Evolutionary conservation across 2,113 vertebrate genomes (phyloP), one percentile per base, ranked within the genome.

Genomic region (Plectropomus leopardus): DNA sequence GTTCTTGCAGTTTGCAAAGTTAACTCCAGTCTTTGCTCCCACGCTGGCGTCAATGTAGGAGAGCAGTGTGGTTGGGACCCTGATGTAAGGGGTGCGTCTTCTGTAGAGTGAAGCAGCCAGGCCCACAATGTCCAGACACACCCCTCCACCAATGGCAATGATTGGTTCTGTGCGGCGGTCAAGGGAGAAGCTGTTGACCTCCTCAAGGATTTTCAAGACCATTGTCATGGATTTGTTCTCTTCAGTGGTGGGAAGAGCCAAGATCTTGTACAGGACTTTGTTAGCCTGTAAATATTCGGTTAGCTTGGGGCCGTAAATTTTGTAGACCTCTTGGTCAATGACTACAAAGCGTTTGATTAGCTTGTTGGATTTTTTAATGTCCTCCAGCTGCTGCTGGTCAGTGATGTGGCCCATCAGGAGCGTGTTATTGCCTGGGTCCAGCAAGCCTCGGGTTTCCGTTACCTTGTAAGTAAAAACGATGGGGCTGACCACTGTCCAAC

Each of bases 1-100:
- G 83, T 96, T 97, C 83, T 96, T 97, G 53, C 96, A 96, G 76
- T 96, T 95, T 36, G 95, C 93, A 42, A 97, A 97, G 74, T 97
- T 96, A 16, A 97, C 95, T 1, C 96, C 95, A 0, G 94, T 96
- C 88, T 97, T 97, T 0, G 96, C 96, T 13, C 96, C 96, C 9
- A 96, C 94, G 0, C 96, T 97, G 48, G 95, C 96, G 1, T 96
- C 95, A 0, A 96, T 92, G 0, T 96, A 96, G 4, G 95, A 95
- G 30, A 96, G 91, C 47, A 96, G 95, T 1, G 96, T 96, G 30
- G 95, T 97, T 7, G 96, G 96, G 28, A 96, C 93, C 0, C 96
- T 92, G 19, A 96, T 95, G 92, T 96, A 96, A 19, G 96, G 96
- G 0, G 96, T 96, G 5, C 95, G 95, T 54, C 96, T 91, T 23